These are phyloP conservation scores for Leptinotarsa haldemani DNA, from an alignment of 2,888 invertebrate genomes.

Conservation along the genomic window DNA sequence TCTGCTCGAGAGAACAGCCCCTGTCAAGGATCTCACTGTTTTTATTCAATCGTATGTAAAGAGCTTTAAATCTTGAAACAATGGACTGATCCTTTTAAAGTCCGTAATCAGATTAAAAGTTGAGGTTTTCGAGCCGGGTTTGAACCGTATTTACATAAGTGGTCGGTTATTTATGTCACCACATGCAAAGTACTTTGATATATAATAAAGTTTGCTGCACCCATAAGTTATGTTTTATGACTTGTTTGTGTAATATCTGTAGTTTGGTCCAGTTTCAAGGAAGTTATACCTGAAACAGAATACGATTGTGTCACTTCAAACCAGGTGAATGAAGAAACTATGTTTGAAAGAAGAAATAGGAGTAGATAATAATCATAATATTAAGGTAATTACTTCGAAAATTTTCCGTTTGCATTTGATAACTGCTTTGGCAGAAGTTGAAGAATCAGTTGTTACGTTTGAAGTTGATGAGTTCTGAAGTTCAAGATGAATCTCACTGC, in stretches of 20 bases:
- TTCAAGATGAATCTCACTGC: too few relatives aligned
- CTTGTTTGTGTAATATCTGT: not conserved
- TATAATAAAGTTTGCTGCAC: not conserved
- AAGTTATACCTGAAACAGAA: not conserved
- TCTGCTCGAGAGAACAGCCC: constrained; percentile 42
- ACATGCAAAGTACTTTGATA: constrained; percentile 22
- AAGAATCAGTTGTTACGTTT: too few relatives aligned
- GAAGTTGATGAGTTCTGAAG: too few relatives aligned
- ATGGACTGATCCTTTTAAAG: constrained; percentile 42
- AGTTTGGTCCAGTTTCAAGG: not conserved
- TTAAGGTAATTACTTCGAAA: too few relatives aligned
- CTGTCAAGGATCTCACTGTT: constrained; percentile 49
- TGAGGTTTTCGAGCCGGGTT: constrained; percentile 32
- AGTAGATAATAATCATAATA: too few relatives aligned
- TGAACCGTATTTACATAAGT: constrained; percentile 40
- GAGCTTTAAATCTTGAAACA: constrained; percentile 43
- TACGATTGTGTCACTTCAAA: too few relatives aligned
- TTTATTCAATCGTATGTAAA: constrained; percentile 54
- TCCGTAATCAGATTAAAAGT: constrained; percentile 42
- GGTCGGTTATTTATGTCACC: constrained; percentile 37
- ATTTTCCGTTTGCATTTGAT: too few relatives aligned
- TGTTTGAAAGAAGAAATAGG: too few relatives aligned
- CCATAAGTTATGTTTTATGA: not conserved
- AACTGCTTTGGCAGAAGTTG: too few relatives aligned
- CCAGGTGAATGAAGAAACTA: too few relatives aligned